Percentiles rank a stretch among this genome's conserved stretches.
Evolutionary conservation across 2,113 vertebrate genomes (phyloP).

Genomic region (Syngnathus typhle): DNA sequence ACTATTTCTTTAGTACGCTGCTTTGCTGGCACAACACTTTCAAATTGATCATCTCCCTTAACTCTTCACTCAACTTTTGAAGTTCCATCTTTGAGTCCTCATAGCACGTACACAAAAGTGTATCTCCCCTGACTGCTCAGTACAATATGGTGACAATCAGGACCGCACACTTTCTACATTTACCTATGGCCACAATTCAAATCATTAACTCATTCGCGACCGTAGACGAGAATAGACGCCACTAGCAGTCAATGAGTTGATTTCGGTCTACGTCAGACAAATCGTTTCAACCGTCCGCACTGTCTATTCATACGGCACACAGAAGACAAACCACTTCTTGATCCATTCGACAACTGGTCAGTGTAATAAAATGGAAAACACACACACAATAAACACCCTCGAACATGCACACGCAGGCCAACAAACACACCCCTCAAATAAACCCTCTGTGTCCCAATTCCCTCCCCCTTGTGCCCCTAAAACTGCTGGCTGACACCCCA

Average conservation of each 20-base stretch:
- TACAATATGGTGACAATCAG: no score
- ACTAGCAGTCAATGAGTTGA: no score
- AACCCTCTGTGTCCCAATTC: conserved; percentile 50
- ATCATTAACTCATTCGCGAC: no score
- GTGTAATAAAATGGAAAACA: conserved; percentile 19
- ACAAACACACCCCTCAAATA: conserved; percentile 34
- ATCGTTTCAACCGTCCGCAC: conserved; percentile 18
- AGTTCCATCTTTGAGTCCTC: no score
- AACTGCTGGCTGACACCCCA: conserved; percentile 30
- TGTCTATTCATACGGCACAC: conserved; percentile 22
- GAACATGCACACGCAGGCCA: conserved; percentile 15
- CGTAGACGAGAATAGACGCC: no score
- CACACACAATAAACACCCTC: conserved; percentile 19
- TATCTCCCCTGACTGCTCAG: no score
- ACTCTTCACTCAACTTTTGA: conserved; percentile 39
- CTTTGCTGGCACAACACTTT: conserved; percentile 21
- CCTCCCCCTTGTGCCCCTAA: conserved; percentile 21
- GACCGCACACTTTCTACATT: no score
- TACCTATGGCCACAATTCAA: no score
- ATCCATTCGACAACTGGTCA: conserved; percentile 48
- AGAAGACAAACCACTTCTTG: conserved; percentile 28
- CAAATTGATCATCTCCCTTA: conserved; percentile 50
- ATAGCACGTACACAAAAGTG: no score
- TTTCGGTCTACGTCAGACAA: conserved; percentile 7
- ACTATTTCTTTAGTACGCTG: conserved; percentile 44